Evolutionary conservation across 2,888 invertebrate genomes (phyloP), one percentile per base, ranked within the genome.

Genomic region (Heliconius sara): DNA sequence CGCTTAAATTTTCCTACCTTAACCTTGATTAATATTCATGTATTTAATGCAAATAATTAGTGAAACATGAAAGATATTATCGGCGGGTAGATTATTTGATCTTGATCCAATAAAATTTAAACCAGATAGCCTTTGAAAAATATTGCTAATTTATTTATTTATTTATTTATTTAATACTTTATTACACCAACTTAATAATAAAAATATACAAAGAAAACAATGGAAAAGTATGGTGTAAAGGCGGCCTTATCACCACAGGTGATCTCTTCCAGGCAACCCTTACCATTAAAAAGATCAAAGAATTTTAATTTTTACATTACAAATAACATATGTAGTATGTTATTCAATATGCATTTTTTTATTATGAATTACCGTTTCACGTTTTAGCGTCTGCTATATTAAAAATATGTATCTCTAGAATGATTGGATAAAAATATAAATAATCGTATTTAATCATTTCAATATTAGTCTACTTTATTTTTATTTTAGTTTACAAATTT

Each of bases 51-150:
- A 25, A 7, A 27, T 65, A 25, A 16, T 27, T 65, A 65, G 6
- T 13, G 6, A 27, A 12, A 65, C 65, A 27, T 65, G 25, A 65
- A 27, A 65, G 2, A 65, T 65, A 65, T 65, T 16, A 47, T 70
- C 70, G 25, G 43, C 70, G 70, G 70, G 25, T 25, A 47, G 47
- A 13, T 70, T 25, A 25, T 70, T 70, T 70, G 70, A 70, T 70
- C 25, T n/a, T 9, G 9, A 25, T 16, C n/a, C 43, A 25, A 70
- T 70, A 68, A 68, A 68, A 25, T 25, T 43, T 13, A 43, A 12
- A 19, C 22, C 19, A 13, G 67, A 67, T 39, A 34, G 34, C n/a
- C 39, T 67, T 52, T 39, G n/a, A n/a, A 67, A 19, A 34, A 34
- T 22, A n/a, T 67, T 39, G 1, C 30, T 30, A 34, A n/a, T n/a